Evolutionary conservation across 2,888 invertebrate species (phyloP), one percentile per base, ranked within the genome.

Genomic region (Caenorhabditis sp.): DNA sequence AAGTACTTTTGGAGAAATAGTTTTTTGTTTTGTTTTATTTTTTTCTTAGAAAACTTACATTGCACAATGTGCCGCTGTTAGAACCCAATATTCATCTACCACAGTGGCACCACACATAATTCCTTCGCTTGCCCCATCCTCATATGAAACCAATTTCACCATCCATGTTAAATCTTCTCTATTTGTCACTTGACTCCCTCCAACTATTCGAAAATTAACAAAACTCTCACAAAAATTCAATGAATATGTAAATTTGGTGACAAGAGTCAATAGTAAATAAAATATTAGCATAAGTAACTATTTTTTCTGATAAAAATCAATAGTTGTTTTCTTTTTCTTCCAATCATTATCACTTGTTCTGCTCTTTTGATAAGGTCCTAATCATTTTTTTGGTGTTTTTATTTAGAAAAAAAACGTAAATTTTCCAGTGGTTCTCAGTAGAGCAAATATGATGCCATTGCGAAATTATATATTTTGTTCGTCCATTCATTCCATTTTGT

Each of bases 31-130:
- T n/a, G n/a, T 43, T 43, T 43, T 10, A 43, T 43, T 10, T 43
- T 43, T 43, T 43, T 17, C 14, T 43, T 43, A 12, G 5, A 43
- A 10, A 43, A 43, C 10, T 67, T 17, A 76, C 70, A 58, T 23
- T 25, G 68, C 69, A 68, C 80, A 80, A 70, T 80, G 80, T n/a
- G 74, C 80, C 1, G 80, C 80, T 1, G 80, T 80, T 25, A 80
- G 20, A 14, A 78, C 52, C 71, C 76, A 74, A 63, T 49, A 50
- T 2, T 72, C 65, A 54, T 80, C 77, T 38, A 80, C 23, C 3
- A 78, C 76, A 23, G 80, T 80, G 0, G 70, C 80, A 54, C 80
- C 80, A 58, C 80, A 80, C 12, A 80, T 14, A 14, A 77, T 76
- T 20, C 73, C 77, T 43, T 70, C 58, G 17, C 56, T 43, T 14